Conservation (phyloP, 2,113 vertebrate species). For the Phrynosoma blainvillii region DNA sequence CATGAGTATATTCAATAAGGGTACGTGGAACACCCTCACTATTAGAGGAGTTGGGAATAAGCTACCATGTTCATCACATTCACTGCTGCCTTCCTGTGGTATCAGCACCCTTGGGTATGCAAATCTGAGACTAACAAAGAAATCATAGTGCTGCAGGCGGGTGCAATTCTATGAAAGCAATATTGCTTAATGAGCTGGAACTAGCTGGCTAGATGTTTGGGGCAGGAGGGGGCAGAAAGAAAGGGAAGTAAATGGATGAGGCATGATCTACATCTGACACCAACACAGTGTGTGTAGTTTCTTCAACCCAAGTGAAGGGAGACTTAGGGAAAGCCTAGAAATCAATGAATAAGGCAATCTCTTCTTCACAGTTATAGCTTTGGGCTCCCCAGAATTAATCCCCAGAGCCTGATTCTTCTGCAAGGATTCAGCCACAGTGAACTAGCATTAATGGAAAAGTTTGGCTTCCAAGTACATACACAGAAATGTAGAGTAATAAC, state of each 20-base stretch:
- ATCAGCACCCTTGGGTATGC: neutral
- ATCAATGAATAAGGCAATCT: neutral
- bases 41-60: neutral
- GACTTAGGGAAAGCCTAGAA: neutral
- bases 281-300: neutral
- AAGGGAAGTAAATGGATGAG: neutral
- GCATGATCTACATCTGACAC: neutral
- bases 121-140: neutral
- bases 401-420: neutral
- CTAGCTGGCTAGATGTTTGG: neutral
- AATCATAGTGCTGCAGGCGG: neutral
- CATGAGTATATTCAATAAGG: too few relatives aligned
- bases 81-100: neutral
- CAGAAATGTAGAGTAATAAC: neutral
- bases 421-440: neutral
- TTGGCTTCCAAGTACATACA: neutral
- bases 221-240: neutral
- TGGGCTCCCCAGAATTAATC: neutral
- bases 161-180: neutral
- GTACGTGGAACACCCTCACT: neutral
- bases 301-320: neutral
- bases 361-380: neutral
- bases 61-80: neutral
- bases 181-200: constrained; percentile 25
- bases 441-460: neutral